Percentiles rank a stretch among this genome's conserved stretches.
Conservation (phyloP, 2,888 invertebrate species). For the Caenorhabditis sinica region DNA sequence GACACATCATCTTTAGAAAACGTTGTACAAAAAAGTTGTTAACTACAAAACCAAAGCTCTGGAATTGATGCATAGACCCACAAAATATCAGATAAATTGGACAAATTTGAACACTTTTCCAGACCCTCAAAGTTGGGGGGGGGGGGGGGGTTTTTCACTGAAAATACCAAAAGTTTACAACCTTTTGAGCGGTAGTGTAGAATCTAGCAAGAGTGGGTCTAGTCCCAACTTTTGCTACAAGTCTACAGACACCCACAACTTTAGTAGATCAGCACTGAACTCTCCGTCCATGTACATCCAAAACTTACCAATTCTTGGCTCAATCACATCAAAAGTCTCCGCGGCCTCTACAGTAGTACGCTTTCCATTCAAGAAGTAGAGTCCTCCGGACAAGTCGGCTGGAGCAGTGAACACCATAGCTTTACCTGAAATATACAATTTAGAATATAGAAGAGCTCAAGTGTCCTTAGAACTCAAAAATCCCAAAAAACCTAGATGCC, state of each 20-base stretch:
- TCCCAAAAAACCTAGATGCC: background rate
- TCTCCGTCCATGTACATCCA: background rate
- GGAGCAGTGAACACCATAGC: constrained; percentile 67
- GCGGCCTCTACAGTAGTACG: constrained; percentile 55
- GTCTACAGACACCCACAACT: background rate
- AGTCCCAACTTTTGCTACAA: background rate
- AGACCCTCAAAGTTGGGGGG: too few species aligned
- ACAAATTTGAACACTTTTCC: too few species aligned
- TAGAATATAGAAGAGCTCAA: background rate
- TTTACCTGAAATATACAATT: background rate
- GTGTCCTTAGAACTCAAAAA: background rate
- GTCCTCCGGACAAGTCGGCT: constrained; percentile 72
- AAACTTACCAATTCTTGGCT: constrained; percentile 78
- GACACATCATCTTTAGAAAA: too few species aligned
- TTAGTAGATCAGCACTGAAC: too few species aligned
- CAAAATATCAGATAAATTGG: too few species aligned
- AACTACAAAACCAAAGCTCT: too few species aligned
- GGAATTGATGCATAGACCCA: too few species aligned
- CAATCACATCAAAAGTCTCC: constrained; percentile 74
- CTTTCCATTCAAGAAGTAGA: constrained; percentile 73
- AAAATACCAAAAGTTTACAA: too few species aligned
- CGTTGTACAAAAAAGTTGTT: too few species aligned
- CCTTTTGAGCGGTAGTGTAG: too few species aligned
- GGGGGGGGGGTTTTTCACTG: too few species aligned
- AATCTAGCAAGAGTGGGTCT: too few species aligned